These are phyloP conservation scores for Encarsia formosa DNA, from an alignment of 2,888 invertebrate species.

Conservation along the genomic window DNA sequence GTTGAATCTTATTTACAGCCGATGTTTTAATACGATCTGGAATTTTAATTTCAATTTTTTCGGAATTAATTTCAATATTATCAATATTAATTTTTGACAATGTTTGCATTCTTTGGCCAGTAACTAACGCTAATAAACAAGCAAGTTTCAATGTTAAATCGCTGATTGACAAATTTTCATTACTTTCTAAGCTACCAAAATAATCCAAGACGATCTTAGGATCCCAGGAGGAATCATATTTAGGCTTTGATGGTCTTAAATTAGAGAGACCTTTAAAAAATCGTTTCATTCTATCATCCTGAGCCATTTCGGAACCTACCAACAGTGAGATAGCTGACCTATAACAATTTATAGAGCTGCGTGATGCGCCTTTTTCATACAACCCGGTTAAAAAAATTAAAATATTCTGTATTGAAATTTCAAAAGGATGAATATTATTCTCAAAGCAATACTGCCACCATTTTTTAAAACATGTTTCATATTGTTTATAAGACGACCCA, in stretches of 20 bases:
- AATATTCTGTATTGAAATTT: no score
- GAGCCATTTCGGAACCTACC: constrained; percentile 20
- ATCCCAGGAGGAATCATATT: constrained; percentile 34
- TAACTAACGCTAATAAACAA: constrained; percentile 26
- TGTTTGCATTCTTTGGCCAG: constrained; percentile 20
- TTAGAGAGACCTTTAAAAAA: constrained; percentile 32
- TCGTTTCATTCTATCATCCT: constrained; percentile 26
- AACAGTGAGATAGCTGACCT: no score
- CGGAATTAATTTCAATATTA: background rate
- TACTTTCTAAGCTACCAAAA: constrained; percentile 12
- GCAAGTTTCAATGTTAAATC: constrained; percentile 25
- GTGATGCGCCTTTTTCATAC: no score
- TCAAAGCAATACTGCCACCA: no score
- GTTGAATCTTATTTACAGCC: constrained; percentile 2
- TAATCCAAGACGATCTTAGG: constrained; percentile 31
- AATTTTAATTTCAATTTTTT: constrained; percentile 16
- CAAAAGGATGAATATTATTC: no score
- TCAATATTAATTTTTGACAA: background rate
- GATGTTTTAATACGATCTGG: constrained; percentile 8
- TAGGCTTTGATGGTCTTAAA: constrained; percentile 29
- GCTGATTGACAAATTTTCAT: constrained; percentile 18
- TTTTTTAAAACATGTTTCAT: no score
- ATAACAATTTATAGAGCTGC: no score
- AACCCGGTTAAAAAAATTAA: no score
- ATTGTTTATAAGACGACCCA: no score